Percentiles rank a stretch among this genome's conserved stretches.
Conservation (phyloP, 2,888 invertebrate genomes). For the Papilio elwesi region DNA sequence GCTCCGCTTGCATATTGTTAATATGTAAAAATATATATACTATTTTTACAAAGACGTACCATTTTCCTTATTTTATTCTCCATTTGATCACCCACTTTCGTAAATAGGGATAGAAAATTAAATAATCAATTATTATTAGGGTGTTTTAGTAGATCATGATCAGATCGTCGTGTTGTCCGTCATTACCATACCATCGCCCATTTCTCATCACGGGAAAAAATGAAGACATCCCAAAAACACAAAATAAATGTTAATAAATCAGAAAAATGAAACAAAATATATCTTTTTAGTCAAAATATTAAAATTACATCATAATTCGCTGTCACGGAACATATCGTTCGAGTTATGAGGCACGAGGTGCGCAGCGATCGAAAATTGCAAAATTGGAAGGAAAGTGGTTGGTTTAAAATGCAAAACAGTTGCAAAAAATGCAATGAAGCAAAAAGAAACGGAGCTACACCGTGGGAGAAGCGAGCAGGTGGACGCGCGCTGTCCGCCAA, state of each 20-base stretch:
- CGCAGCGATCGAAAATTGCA: slow-evolving; percentile 65
- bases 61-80: too few relatives aligned
- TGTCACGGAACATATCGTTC: slow-evolving; percentile 44
- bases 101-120: too few relatives aligned
- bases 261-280: not conserved
- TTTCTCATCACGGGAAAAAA: not conserved
- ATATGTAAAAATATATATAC: too few relatives aligned
- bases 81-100: too few relatives aligned
- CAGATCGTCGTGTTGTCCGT: not conserved
- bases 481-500: slow-evolving; percentile 44
- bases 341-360: slow-evolving; percentile 61
- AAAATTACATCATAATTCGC: slow-evolving; percentile 26
- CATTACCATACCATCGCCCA: not conserved
- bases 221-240: not conserved
- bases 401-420: slow-evolving; percentile 69
- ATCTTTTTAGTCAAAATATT: not conserved
- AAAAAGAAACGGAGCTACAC: slow-evolving; percentile 59
- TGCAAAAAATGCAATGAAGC: slow-evolving; percentile 56
- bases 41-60: too few relatives aligned
- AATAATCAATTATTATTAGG: too few relatives aligned
- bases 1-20: too few relatives aligned
- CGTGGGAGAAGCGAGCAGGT: slow-evolving; percentile 81
- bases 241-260: too few relatives aligned
- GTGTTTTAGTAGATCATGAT: too few relatives aligned
- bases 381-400: slow-evolving; percentile 79